Evolutionary conservation across 2,888 invertebrate species (phyloP), one percentile per base, ranked within the genome.

Genomic region (Drosophila neonasuta): DNA sequence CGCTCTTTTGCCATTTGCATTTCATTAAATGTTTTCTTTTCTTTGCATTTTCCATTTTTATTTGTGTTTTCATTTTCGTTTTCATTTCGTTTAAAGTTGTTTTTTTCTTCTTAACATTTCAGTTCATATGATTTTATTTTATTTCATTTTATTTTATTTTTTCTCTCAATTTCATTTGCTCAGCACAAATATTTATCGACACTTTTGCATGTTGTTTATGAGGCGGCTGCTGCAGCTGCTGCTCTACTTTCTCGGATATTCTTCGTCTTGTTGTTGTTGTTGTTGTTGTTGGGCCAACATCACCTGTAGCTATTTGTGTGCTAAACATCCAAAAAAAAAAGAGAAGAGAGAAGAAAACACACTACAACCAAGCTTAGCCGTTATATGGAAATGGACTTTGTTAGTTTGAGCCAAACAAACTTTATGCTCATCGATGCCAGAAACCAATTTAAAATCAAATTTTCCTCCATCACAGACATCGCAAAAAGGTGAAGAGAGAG

Each of bases 361-460:
- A 71, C 77, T 24, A 6, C 24, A 6, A 72, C 73, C 79, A 57
- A 32, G 56, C 17, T 67, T 50, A 30, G 52, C 54, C 34, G 63
- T 50, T 71, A 46, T 68, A 73, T 68, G 75, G 50, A 75, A 80
- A 76, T 68, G 68, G 70, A 71, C 71, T 77, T 63, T 80, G 78
- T 77, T 82, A 73, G 85, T 77, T 84, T 74, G 46, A 57, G 64
- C 60, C 68, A 78, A 74, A 67, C 74, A 78, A 78, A 74, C 71
- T 79, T 64, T 63, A 57, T 67, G 68, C 70, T 77, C 68, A 68
- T 77, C 80, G 74, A 69, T 61, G 71, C 77, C 68, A 72, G 55
- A 86, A 83, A 83, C 74, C 86, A 83, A 83, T 83, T 83, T 83
- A 79, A 82, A 83, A 83, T 83, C 79, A 83, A 83, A 86, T 83